Percentiles rank a stretch among this genome's conserved stretches.
These are phyloP conservation scores for Lysandra coridon DNA, from an alignment of 2,888 invertebrate species.

Conservation along the genomic window DNA sequence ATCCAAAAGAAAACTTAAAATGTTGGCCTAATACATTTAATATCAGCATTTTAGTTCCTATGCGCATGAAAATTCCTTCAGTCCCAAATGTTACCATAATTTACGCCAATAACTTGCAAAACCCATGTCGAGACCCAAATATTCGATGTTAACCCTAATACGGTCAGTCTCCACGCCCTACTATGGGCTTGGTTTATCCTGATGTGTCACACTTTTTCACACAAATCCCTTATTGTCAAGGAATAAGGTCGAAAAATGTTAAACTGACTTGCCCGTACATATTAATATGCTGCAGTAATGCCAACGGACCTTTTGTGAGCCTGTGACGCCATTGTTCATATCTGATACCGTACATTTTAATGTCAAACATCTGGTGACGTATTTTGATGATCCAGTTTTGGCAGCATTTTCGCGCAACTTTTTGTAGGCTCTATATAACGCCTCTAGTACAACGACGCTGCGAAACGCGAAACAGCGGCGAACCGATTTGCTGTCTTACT, in stretches of 20 bases:
- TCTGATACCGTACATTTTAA: neutral
- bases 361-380: slow-evolving; percentile 3
- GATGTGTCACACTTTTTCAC: neutral
- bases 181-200: neutral
- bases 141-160: neutral
- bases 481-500: no score
- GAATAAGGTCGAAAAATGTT: neutral
- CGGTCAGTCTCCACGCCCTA: neutral
- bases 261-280: neutral
- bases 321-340: slow-evolving; percentile 1
- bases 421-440: no score
- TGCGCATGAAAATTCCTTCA: neutral
- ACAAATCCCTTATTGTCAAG: neutral
- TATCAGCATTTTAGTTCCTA: no score
- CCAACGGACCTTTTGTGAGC: neutral
- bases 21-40: no score
- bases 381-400: neutral
- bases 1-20: no score
- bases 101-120: neutral
- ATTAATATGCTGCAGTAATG: slow-evolving; percentile 9
- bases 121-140: slow-evolving; percentile 2
- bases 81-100: neutral
- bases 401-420: neutral
- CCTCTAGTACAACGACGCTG: no score
- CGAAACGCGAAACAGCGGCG: no score